These are phyloP conservation scores for Thalpophila matura DNA, from an alignment of 2,888 invertebrate species.

Conservation along the genomic window DNA sequence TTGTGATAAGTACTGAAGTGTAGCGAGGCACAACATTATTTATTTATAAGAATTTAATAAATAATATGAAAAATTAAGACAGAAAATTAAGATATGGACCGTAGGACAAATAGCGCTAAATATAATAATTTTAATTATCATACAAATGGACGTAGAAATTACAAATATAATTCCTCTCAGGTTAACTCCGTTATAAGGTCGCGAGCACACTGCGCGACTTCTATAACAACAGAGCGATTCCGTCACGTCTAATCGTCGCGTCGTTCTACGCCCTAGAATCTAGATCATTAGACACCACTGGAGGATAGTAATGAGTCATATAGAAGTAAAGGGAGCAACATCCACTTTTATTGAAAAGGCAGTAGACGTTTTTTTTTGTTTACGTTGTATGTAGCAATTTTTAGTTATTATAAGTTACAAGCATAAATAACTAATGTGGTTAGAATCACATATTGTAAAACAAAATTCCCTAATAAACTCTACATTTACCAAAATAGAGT, in stretches of 20 bases:
- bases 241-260: conserved; percentile 23
- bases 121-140: conserved; percentile 72
- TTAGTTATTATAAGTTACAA: too few species aligned
- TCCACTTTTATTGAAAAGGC: too few species aligned
- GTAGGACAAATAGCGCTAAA: conserved; percentile 66
- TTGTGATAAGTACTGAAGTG: conserved; percentile 71
- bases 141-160: conserved; percentile 85
- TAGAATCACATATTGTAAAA: too few species aligned
- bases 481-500: too few species aligned
- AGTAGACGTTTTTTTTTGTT: too few species aligned
- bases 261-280: conserved; percentile 16
- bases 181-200: conserved; percentile 11
- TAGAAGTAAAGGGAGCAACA: too few species aligned
- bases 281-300: conserved; percentile 17
- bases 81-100: too few species aligned
- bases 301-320: too few species aligned
- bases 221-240: conserved; percentile 20
- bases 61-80: conserved; percentile 39
- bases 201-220: conserved; percentile 22
- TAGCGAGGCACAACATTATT: conserved; percentile 61
- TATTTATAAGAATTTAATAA: conserved; percentile 38
- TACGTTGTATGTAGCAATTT: too few species aligned
- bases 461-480: too few species aligned
- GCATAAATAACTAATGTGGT: too few species aligned
- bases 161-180: conserved; percentile 61